phyloP scores from a whole-genome alignment of 2,888 invertebrate genomes.

The Choreutis nemorana region DNA sequence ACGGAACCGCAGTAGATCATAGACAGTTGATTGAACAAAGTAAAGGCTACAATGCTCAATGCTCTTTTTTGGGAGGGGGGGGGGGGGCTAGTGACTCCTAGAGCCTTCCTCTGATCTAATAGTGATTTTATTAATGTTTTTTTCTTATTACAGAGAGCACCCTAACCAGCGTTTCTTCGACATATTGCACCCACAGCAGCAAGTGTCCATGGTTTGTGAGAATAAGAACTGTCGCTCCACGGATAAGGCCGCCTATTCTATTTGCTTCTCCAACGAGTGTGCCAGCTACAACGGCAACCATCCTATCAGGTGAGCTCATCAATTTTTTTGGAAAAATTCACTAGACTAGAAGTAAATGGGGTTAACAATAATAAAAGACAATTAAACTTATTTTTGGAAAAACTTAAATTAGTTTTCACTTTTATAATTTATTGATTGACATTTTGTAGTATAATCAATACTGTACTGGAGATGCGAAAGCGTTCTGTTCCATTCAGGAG shows the following conservation, averaged over 20 bases:
- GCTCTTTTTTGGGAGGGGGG: too few relatives aligned
- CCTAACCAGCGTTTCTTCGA: conserved; percentile 87
- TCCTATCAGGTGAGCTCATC: conserved; percentile 71
- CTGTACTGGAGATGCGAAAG: too few relatives aligned
- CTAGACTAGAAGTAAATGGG: neutral
- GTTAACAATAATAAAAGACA: neutral
- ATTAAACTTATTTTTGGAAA: conserved; percentile 2
- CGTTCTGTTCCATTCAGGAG: too few relatives aligned
- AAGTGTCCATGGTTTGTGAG: conserved; percentile 94
- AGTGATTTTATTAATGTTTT: too few relatives aligned
- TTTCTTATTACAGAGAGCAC: conserved; percentile 77
- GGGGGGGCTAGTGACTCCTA: too few relatives aligned
- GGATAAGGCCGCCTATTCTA: conserved; percentile 92
- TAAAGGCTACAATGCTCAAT: too few relatives aligned
- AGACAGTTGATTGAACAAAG: too few relatives aligned
- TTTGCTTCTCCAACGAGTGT: conserved; percentile 97
- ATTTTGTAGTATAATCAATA: too few relatives aligned
- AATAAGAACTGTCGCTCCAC: conserved; percentile 96
- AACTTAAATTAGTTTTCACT: neutral
- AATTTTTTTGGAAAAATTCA: too few relatives aligned
- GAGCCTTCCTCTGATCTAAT: too few relatives aligned
- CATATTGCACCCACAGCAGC: conserved; percentile 91
- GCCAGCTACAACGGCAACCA: conserved; percentile 96
- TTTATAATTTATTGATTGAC: too few relatives aligned
- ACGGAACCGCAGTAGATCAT: too few relatives aligned